Evolutionary conservation across 2,797 vertebrate species (phyloP).

Genomic region (Danio aesculapii): DNA sequence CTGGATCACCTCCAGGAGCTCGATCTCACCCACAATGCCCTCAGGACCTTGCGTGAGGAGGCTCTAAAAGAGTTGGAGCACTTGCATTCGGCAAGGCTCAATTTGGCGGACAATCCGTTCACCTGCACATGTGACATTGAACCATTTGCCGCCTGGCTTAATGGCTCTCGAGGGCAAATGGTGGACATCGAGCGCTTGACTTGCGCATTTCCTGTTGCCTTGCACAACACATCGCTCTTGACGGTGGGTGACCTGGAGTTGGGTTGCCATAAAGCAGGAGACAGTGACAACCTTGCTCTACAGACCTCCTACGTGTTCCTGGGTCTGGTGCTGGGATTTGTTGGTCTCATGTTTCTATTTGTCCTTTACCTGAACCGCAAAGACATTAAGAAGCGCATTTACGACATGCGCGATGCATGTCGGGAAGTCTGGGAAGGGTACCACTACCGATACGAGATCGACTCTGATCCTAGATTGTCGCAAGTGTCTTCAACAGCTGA

Average conservation of each 20-base stretch:
- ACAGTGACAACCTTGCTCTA: conserved; percentile 71
- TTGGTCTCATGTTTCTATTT: conserved; percentile 83
- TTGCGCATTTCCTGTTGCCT: conserved; percentile 73
- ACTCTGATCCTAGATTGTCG: conserved; percentile 78
- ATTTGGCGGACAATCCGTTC: conserved; percentile 78
- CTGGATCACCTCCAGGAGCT: conserved; percentile 76
- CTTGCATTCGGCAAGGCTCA: conserved; percentile 58
- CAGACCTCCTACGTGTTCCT: conserved; percentile 84
- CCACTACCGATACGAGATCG: conserved; percentile 82
- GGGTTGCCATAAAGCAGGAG: conserved; percentile 70
- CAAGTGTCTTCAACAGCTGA: conserved; percentile 76
- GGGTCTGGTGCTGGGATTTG: conserved; percentile 79
- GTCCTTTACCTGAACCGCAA: conserved; percentile 85
- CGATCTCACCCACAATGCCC: conserved; percentile 78
- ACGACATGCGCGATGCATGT: conserved; percentile 80
- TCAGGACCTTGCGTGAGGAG: conserved; percentile 74
- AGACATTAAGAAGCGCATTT: conserved; percentile 82
- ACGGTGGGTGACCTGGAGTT: conserved; percentile 63
- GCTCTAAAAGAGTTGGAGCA: conserved; percentile 72
- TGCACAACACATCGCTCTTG: conserved; percentile 80
- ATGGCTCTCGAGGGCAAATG: conserved; percentile 69
- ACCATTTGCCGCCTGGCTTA: conserved; percentile 79
- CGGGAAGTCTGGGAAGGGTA: conserved; percentile 83
- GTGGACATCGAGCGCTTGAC: conserved; percentile 65
- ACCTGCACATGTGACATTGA: conserved; percentile 80